Evolutionary conservation across 2,113 vertebrate species (phyloP).

Genomic region (Cebidichthys violaceus): DNA sequence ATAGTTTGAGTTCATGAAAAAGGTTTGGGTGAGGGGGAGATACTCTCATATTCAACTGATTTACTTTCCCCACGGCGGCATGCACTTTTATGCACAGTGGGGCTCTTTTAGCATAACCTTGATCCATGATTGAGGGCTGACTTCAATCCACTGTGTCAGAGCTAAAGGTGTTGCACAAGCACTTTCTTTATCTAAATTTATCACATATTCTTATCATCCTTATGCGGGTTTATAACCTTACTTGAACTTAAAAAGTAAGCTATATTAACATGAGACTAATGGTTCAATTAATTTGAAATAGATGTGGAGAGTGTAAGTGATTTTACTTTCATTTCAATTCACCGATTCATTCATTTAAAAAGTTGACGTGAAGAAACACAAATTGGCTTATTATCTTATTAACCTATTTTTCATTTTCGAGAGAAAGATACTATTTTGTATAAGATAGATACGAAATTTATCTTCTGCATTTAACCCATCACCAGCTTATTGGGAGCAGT

Average conservation of each 20-base stretch:
- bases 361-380: background rate
- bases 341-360: background rate
- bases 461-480: too few relatives aligned
- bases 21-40: conserved; percentile 12
- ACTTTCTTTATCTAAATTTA: conserved; percentile 47
- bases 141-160: conserved; percentile 54
- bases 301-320: background rate
- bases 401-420: background rate
- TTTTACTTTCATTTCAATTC: conserved; percentile 12
- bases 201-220: conserved; percentile 22
- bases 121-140: conserved; percentile 60
- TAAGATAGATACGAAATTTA: too few relatives aligned
- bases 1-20: conserved; percentile 29
- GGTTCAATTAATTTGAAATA: background rate
- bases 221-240: background rate
- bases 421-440: background rate
- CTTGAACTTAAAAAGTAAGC: conserved; percentile 19
- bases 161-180: conserved; percentile 49
- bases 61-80: conserved; percentile 27
- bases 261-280: conserved; percentile 13
- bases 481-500: too few relatives aligned
- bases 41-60: conserved; percentile 39
- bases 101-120: conserved; percentile 53
- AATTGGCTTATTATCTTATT: background rate
- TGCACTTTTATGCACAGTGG: conserved; percentile 54